These are phyloP conservation scores for Tyto alba DNA, from an alignment of 2,113 vertebrate genomes.

Conservation along the genomic window DNA sequence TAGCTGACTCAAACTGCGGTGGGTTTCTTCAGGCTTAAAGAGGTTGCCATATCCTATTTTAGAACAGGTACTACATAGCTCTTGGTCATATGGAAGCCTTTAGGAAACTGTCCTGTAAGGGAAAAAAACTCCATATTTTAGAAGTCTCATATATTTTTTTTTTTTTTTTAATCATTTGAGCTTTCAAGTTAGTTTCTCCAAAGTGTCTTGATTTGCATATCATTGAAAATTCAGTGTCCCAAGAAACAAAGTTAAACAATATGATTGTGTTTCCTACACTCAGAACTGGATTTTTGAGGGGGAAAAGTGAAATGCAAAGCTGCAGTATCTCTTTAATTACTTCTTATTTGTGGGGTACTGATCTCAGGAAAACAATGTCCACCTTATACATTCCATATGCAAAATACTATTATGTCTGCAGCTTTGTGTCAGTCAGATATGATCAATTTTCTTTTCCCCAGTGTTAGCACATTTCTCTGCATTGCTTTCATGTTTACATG, in stretches of 20 bases:
- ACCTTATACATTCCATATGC: background rate
- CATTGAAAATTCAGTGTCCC: background rate
- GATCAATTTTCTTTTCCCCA: background rate
- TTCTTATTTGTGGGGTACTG: background rate
- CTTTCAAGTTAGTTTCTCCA: conserved; percentile 33
- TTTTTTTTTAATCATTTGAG: background rate
- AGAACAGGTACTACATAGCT: conserved; percentile 40
- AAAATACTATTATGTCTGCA: background rate
- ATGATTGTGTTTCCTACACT: background rate
- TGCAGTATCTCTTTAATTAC: background rate
- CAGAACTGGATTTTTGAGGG: background rate
- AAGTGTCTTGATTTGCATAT: conserved; percentile 9
- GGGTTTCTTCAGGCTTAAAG: conserved; percentile 44
- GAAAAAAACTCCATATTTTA: background rate
- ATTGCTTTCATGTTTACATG: background rate
- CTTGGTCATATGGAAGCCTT: conserved; percentile 45
- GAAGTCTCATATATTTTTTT: background rate
- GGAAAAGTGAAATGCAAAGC: background rate
- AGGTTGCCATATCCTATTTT: conserved; percentile 37
- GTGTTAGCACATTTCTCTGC: background rate
- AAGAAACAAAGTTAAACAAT: conserved; percentile 23
- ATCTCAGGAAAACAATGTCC: background rate
- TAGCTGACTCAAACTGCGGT: background rate
- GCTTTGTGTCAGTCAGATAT: background rate
- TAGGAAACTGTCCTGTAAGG: conserved; percentile 35